Conservation (phyloP, 2,113 vertebrate genomes). For the Chloropsis hardwickii region DNA sequence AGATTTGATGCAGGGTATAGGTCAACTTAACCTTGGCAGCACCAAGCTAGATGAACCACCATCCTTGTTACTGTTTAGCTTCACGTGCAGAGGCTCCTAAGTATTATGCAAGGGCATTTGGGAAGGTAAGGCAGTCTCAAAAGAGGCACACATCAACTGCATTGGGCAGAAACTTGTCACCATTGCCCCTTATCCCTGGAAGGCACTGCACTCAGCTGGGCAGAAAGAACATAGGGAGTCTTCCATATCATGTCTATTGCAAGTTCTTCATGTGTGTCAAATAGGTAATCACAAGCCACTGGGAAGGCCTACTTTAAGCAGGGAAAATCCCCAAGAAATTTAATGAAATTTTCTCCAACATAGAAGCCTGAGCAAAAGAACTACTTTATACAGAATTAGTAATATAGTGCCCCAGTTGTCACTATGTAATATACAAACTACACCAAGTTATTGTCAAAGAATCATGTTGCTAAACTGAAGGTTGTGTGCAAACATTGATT, state of each 20-base stretch:
- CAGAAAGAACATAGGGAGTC: background rate
- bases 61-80: background rate
- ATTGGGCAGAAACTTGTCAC: background rate
- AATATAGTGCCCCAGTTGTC: background rate
- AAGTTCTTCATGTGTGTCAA: background rate
- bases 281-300: background rate
- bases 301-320: background rate
- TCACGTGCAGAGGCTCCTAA: background rate
- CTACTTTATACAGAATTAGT: background rate
- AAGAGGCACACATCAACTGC: background rate
- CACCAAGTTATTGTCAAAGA: background rate
- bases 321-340: background rate
- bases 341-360: background rate
- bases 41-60: background rate
- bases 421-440: background rate
- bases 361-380: background rate
- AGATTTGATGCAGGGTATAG: background rate
- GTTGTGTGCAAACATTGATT: background rate
- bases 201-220: background rate
- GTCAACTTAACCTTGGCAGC: background rate
- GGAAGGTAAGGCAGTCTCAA: background rate
- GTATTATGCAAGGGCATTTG: background rate
- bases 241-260: accelerated
- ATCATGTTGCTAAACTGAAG: background rate
- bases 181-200: accelerated